Percentiles rank a stretch among this genome's conserved stretches.
These are phyloP conservation scores for Caretta caretta DNA, from an alignment of 2,113 vertebrate species.

Conservation along the genomic window DNA sequence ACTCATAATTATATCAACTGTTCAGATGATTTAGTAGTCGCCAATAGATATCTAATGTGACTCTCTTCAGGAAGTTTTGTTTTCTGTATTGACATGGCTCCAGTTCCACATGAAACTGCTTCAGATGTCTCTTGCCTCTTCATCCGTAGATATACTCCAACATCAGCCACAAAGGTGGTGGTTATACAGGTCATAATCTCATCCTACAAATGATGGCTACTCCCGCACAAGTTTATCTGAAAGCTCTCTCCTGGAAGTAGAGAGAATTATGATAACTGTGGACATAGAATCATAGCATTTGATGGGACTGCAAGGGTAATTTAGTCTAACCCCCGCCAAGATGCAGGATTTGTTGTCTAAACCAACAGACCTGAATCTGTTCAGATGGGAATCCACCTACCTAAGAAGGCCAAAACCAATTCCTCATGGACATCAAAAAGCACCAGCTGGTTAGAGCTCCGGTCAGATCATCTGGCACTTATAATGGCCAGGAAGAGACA, in stretches of 20 bases:
- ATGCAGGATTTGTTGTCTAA: background rate
- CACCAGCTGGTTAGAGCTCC: background rate
- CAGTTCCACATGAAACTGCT: background rate
- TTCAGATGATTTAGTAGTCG: background rate
- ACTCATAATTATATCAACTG: background rate
- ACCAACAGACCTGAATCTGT: background rate
- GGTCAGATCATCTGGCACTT: background rate
- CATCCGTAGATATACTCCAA: background rate
- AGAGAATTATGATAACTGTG: background rate
- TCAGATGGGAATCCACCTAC: background rate
- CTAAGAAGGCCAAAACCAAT: background rate
- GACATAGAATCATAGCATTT: background rate
- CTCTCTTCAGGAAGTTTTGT: background rate
- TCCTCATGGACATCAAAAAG: background rate
- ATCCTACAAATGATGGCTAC: background rate
- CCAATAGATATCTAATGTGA: background rate
- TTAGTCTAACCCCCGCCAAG: background rate
- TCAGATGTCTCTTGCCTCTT: background rate
- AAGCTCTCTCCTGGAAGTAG: background rate
- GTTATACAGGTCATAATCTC: background rate
- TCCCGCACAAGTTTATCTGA: background rate
- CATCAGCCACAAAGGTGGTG: background rate
- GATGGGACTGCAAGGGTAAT: no score
- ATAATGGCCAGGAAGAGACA: background rate
- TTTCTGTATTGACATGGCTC: background rate